phyloP scores from a whole-genome alignment of 2,113 vertebrate genomes.

The Brienomyrus longianalis region DNA sequence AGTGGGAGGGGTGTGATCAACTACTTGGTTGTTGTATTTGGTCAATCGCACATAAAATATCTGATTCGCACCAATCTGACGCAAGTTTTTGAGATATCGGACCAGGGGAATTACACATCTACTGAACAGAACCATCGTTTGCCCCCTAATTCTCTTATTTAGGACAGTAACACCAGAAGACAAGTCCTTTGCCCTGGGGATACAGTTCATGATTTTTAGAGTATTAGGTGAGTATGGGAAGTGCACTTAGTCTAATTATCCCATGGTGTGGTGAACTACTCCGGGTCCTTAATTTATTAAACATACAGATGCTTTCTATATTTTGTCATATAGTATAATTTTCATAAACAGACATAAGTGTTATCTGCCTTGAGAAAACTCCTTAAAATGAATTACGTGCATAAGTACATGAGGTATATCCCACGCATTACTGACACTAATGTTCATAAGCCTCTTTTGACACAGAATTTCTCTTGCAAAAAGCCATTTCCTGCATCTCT shows the following conservation, averaged over 20 bases:
- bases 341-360: background rate
- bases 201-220: constrained; percentile 88
- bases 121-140: background rate
- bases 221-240: constrained; percentile 69
- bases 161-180: constrained; percentile 75
- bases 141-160: background rate
- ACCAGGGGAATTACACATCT: background rate
- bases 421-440: background rate
- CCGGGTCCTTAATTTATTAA: background rate
- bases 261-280: fast-evolving
- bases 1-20: background rate
- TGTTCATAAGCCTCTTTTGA: background rate
- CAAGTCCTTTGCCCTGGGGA: constrained; percentile 82
- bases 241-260: background rate
- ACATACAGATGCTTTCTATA: background rate
- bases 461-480: background rate
- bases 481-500: background rate
- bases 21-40: background rate
- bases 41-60: background rate
- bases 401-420: background rate
- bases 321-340: background rate
- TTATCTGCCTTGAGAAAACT: background rate
- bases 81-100: background rate
- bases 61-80: background rate
- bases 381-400: background rate